Evolutionary conservation across 2,113 vertebrate genomes (phyloP), one percentile per base, ranked within the genome.

Genomic region (Gadus chalcogrammus): DNA sequence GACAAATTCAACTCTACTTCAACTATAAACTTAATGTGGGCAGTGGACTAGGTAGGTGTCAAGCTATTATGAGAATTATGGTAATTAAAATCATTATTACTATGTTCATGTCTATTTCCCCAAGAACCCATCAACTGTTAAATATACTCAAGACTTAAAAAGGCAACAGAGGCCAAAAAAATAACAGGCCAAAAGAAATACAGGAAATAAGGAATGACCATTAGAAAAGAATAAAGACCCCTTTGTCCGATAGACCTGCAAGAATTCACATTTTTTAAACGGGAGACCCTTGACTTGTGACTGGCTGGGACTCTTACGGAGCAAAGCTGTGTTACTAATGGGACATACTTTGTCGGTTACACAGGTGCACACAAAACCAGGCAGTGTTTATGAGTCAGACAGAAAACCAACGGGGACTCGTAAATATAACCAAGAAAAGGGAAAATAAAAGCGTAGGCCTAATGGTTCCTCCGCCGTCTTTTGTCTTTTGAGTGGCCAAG

Each of bases 401-500:
- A 48, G 42, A 9, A 48, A 9, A 61, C 18, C n/a, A 9, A 61
- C 59, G 8, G 17, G n/a, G 20, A 12, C n/a, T 20, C n/a, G 38
- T 35, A 67, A 64, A 62, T 70, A 58, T 52, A 55, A 64, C 61
- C 74, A 74, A 82, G 75, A 67, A 84, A 80, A 61, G 9, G 5
- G 22, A 15, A 27, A 22, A 12, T 20, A 24, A 74, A 71, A 71
- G 60, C 67, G 55, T 8, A 64, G 73, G 71, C 70, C 65, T 78
- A 64, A 72, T 75, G 75, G 69, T 74, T 82, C 35, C 17, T 48
- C 84, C 64, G 81, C 75, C 79, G 70, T 76, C 75, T 71, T 64
- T 68, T 59, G 73, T 79, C 72, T 80, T 4, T 61, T 15, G 78
- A 88, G 81, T 79, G 80, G 42, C 68, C 76, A 82, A 67, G 72